Base-by-base conservation (phyloP, 2,797 vertebrate genomes). In the Tauraco hartlaubi region DNA sequence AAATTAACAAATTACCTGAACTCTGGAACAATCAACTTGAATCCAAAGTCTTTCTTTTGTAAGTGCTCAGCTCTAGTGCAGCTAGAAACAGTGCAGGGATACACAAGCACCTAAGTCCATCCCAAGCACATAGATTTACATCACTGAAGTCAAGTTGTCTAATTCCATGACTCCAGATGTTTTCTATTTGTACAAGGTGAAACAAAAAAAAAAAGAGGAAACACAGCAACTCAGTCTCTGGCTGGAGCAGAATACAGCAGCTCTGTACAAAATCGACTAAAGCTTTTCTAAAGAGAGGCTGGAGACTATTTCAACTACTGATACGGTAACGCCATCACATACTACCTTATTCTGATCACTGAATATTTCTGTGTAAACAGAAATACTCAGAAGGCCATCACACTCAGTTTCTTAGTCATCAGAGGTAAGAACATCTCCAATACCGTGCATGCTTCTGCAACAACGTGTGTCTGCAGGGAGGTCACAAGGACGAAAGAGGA, bases 291-390 rank as follows among this genome's bases (percentile, higher is more conserved):
- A 87, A 69, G 51, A 64, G 5, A 11, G 26, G 6, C 7, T 58
- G 18, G 18, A 64, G 26, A 35, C 43, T 69, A 10, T 12, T 26
- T 63, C 14, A 85, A 56, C 16, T 37, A 44, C 29, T 16, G 14
- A 9, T 46, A 26, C 0, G 1, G n/a, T 25, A 44, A 44, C 1
- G 0, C 28, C 33, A 66, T 41, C 21, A 35, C 15, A 41, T 21
- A 29, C 26, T 4, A 37, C 49, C 6, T 49, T 17, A 25, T 21
- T 52, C 33, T 5, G 12, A 46, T 72, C 51, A 35, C 11, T 52
- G 23, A 46, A 6, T 52, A 33, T 66, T 62, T 61, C 58, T 72
- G 26, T 52, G 29, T 39, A 74, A 92, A 83, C n/a, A 72, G 49
- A 72, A 74, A 28, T 58, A 52, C 31, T 28, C 10, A 17, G n/a